These are phyloP conservation scores for Hymenopus coronatus DNA, from an alignment of 2,888 invertebrate genomes.

Conservation along the genomic window DNA sequence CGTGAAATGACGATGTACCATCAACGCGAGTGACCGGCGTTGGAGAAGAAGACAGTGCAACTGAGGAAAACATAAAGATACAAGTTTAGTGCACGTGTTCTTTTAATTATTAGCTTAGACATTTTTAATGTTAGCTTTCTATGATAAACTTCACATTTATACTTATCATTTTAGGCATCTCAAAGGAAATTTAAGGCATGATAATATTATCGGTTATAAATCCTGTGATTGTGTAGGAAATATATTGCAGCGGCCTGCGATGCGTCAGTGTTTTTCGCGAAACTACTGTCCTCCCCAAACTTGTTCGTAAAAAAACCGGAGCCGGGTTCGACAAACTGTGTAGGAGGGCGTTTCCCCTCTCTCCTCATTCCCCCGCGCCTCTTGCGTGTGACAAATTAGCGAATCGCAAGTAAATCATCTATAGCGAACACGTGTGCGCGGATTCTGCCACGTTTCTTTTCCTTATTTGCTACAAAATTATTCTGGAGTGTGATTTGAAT, in stretches of 20 bases:
- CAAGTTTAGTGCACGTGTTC: not conserved
- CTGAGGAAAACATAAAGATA: not conserved
- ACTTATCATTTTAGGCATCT: too few relatives aligned
- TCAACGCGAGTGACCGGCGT: not conserved
- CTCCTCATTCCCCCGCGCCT: not conserved
- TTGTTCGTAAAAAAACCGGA: not conserved
- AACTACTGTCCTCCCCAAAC: not conserved
- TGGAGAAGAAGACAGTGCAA: not conserved
- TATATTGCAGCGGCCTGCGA: not conserved
- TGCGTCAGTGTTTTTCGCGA: not conserved
- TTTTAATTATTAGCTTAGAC: not conserved
- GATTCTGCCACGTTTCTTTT: not conserved
- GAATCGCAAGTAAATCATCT: not conserved
- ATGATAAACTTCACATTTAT: too few relatives aligned
- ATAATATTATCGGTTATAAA: too few relatives aligned
- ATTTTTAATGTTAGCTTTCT: too few relatives aligned
- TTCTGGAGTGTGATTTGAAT: not conserved
- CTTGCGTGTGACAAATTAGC: not conserved
- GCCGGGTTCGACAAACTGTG: not conserved
- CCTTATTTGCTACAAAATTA: not conserved
- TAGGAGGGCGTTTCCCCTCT: not conserved
- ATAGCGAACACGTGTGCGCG: not conserved
- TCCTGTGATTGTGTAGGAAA: not conserved
- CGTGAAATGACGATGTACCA: not conserved
- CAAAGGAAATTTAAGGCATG: too few relatives aligned